Conservation (phyloP, 2,113 vertebrate genomes). For the Alaudala cheleensis region DNA sequence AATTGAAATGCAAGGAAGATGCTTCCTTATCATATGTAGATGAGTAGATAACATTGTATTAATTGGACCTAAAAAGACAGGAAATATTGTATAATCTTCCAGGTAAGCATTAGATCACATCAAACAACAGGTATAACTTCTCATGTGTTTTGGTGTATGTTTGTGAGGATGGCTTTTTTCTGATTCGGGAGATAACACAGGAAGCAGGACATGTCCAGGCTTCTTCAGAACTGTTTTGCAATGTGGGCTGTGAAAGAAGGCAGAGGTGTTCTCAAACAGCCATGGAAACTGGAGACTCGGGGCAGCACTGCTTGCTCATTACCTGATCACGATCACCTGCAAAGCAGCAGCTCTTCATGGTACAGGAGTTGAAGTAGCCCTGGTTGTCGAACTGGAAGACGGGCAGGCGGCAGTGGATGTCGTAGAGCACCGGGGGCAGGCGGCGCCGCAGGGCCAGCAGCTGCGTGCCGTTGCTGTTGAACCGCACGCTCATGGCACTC, state of each 20-base stretch:
- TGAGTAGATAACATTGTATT: not conserved
- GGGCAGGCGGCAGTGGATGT: constrained; percentile 95
- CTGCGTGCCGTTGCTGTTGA: constrained; percentile 96
- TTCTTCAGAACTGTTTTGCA: too few relatives aligned
- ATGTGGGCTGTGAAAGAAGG: too few relatives aligned
- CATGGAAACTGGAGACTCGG: not conserved
- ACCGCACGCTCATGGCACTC: constrained; percentile 98
- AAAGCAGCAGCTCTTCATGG: constrained; percentile 99
- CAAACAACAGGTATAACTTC: not conserved
- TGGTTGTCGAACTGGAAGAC: constrained; percentile 99
- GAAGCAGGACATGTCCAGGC: too few relatives aligned
- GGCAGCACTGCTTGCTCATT: not conserved
- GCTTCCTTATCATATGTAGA: not conserved
- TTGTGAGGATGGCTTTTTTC: too few relatives aligned
- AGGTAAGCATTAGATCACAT: not conserved
- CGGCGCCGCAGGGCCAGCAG: constrained; percentile 92
- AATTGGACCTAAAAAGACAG: not conserved
- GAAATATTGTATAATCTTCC: not conserved
- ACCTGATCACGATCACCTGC: constrained; percentile 98
- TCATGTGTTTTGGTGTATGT: not conserved
- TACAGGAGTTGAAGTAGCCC: constrained; percentile 98
- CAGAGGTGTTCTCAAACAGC: not conserved
- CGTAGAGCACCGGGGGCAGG: constrained; percentile 94
- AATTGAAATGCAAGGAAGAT: not conserved
- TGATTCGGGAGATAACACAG: too few relatives aligned